Evolutionary conservation across 2,797 vertebrate genomes (phyloP), one percentile per base, ranked within the genome.

Genomic region (Gymnodraco acuticeps): DNA sequence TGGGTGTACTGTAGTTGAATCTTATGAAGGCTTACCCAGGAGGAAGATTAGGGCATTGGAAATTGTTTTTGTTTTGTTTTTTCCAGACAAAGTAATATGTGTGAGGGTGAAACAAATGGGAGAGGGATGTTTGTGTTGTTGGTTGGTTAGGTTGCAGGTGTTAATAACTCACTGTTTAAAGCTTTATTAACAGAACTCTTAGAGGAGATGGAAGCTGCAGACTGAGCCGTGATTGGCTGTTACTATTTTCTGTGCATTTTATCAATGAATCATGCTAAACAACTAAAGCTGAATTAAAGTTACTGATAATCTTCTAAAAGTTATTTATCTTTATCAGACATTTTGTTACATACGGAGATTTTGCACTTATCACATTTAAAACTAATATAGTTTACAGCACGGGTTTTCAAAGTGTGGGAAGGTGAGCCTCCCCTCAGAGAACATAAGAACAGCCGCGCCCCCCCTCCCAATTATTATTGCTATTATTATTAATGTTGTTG

Each of bases 1-100:
- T 69, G 71, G 80, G 88, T 59, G 78, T 27, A 27, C 27, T 27
- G 27, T 73, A 88, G 83, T 89, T 81, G 86, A 84, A 69, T 91
- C 71, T 88, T 69, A 70, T 81, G 80, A 80, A 89, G 77, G 76
- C 56, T 74, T 52, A 70, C 75, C 85, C 82, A 31, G 27, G 83
- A 80, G 83, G 78, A 81, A 73, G 64, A 82, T 83, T 71, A 68
- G 55, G 52, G 48, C 0, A n/a, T n/a, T n/a, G 62, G 73, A 87
- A 87, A 87, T 55, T 69, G 68, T 77, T 88, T 88, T 85, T 72
- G 53, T 70, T 60, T 47, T 56, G 2, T 80, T 45, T 75, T 82
- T 66, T 67, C n/a, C 31, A 73, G 73, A 83, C 69, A 55, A 77
- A 77, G 63, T 33, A 47, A 70, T 56, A 14, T 27, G 5, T 68